Evolutionary conservation across 35 echinoderm and acorn worm genomes (phyloP).

Genomic region (Chiridota heheva): DNA sequence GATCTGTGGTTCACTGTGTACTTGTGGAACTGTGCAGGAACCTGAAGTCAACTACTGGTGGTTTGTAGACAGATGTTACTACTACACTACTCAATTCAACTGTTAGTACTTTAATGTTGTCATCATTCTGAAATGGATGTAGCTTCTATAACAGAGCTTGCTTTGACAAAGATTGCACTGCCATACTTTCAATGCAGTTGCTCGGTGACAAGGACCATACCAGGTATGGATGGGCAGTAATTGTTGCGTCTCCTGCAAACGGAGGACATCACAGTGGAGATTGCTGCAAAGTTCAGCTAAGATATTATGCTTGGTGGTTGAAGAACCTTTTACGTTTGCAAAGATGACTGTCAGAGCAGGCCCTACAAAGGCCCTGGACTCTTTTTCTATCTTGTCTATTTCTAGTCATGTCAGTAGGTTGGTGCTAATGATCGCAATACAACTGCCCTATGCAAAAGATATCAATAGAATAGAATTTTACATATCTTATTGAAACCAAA

Average conservation of each 20-base stretch:
- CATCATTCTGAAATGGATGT: conserved; percentile 34
- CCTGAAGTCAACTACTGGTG: conserved; percentile 1
- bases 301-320: conserved; percentile 33
- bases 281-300: conserved; percentile 15
- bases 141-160: conserved; percentile 12
- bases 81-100: conserved; percentile 30
- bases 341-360: no score
- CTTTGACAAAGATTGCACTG: conserved; percentile 43
- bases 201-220: conserved; percentile 41
- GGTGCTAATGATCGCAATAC: no score
- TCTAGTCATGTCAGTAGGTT: no score
- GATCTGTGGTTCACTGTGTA: conserved; percentile 22
- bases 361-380: no score
- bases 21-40: conserved; percentile 1
- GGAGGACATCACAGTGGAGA: conserved; percentile 34
- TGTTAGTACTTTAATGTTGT: conserved; percentile 41
- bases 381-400: no score
- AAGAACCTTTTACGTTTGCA: no score
- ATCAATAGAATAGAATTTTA: no score
- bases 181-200: conserved; percentile 33
- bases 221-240: conserved; percentile 33
- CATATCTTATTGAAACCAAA: no score
- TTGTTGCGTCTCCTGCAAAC: conserved; percentile 60
- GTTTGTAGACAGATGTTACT: conserved; percentile 53
- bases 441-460: no score